phyloP scores from a whole-genome alignment of 2,113 vertebrate genomes.

The Brachypteracias leptosomus region DNA sequence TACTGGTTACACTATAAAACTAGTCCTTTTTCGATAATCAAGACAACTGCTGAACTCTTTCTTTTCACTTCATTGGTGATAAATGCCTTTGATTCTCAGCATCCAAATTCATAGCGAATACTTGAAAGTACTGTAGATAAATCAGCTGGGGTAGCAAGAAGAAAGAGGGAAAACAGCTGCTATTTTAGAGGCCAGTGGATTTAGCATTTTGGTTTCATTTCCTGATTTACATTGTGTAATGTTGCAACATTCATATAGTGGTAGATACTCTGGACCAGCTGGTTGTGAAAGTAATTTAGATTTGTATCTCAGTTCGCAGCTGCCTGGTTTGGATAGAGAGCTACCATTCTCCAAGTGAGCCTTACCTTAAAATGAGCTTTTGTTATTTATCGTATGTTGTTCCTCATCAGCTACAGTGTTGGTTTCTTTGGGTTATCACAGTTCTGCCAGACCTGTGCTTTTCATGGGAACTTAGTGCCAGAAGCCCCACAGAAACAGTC shows the following conservation, averaged over 20 bases:
- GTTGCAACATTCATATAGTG: not conserved
- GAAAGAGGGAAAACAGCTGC: not conserved
- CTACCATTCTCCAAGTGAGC: not conserved
- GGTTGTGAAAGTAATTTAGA: not conserved
- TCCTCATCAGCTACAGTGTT: not conserved
- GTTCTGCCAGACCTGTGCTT: not conserved
- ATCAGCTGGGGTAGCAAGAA: not conserved
- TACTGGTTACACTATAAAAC: not conserved
- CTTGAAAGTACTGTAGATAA: not conserved
- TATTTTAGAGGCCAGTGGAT: not conserved
- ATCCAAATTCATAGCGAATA: not conserved
- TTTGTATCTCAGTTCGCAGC: not conserved
- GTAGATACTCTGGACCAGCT: not conserved
- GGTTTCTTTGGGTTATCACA: not conserved
- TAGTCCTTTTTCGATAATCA: not conserved
- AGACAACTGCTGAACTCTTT: not conserved
- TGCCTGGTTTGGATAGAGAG: not conserved
- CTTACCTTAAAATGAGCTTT: not conserved
- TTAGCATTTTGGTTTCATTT: not conserved
- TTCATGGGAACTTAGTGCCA: not conserved
- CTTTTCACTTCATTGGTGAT: not conserved
- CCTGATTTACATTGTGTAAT: not conserved
- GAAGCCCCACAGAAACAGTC: not conserved
- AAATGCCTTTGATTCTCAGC: slow-evolving; percentile 11
- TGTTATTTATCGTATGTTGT: not conserved